Evolutionary conservation across 1,140 invertebrate genomes (phyloP).

Genomic region (Bombus huntii): DNA sequence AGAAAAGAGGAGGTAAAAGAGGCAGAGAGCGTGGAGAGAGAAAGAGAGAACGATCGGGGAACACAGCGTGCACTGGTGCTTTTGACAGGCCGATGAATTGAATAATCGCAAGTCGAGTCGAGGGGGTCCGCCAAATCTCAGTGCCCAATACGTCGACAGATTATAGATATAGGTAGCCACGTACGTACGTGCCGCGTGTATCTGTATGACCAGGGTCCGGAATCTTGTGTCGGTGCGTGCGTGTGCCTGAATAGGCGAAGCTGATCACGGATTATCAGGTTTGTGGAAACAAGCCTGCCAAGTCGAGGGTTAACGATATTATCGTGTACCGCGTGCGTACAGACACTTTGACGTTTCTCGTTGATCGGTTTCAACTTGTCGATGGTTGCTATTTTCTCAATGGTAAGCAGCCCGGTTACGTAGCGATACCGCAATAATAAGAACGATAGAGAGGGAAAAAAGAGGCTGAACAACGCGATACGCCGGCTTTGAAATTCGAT

Average conservation of each 20-base stretch:
- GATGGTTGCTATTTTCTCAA: conserved; percentile 2
- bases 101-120: conserved; percentile 84
- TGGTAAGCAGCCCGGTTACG: neutral
- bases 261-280: conserved; percentile 64
- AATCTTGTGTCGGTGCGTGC: neutral
- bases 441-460: neutral
- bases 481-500: conserved; percentile 9
- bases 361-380: conserved; percentile 25
- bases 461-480: neutral
- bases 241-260: conserved; percentile 42
- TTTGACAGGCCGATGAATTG: conserved; percentile 84
- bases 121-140: conserved; percentile 81
- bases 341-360: conserved; percentile 50
- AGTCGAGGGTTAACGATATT: conserved; percentile 58
- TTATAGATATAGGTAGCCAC: conserved; percentile 48
- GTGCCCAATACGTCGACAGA: conserved; percentile 76
- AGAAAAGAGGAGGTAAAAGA: conserved; percentile 23
- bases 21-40: conserved; percentile 37
- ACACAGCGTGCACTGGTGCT: conserved; percentile 82
- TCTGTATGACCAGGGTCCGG: neutral
- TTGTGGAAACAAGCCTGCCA: conserved; percentile 56
- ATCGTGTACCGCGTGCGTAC: conserved; percentile 35
- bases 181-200: neutral
- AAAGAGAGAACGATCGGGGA: conserved; percentile 74
- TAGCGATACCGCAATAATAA: neutral